phyloP scores from a whole-genome alignment of 2,797 vertebrate species.

The Tamandua tetradactyla region DNA sequence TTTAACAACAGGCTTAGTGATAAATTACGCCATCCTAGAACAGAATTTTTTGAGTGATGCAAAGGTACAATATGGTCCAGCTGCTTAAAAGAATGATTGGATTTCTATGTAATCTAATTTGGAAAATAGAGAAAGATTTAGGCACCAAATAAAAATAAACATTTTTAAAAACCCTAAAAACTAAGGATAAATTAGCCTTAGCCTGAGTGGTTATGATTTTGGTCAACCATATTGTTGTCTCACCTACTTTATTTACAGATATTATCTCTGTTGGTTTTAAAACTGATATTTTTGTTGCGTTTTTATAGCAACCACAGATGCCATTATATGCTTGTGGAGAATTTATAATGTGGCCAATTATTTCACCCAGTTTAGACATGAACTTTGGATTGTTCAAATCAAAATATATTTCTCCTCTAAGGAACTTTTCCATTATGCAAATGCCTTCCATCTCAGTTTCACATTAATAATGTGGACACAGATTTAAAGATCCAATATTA shows the following conservation, averaged over 20 bases:
- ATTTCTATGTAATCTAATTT: neutral
- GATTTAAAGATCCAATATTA: neutral
- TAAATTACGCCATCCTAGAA: neutral
- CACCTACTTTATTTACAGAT: neutral
- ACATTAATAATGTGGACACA: neutral
- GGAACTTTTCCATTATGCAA: neutral
- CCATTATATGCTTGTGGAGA: neutral
- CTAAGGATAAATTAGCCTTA: neutral
- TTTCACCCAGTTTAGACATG: neutral
- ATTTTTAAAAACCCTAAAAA: slow-evolving; percentile 6
- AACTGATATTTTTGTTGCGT: neutral
- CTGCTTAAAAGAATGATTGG: neutral
- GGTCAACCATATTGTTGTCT: neutral
- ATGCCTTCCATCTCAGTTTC: neutral
- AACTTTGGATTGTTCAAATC: slow-evolving; percentile 27
- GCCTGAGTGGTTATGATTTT: neutral
- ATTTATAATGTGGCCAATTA: neutral
- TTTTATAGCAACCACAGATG: neutral
- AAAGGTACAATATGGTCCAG: neutral
- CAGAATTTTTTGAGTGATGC: neutral
- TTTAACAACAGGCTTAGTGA: neutral
- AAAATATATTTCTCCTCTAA: slow-evolving; percentile 8
- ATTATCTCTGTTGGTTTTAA: neutral
- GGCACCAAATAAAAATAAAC: neutral
- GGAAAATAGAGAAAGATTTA: neutral